phyloP scores from a whole-genome alignment of 2,888 invertebrate species.

The Drosophila maculinotata region DNA sequence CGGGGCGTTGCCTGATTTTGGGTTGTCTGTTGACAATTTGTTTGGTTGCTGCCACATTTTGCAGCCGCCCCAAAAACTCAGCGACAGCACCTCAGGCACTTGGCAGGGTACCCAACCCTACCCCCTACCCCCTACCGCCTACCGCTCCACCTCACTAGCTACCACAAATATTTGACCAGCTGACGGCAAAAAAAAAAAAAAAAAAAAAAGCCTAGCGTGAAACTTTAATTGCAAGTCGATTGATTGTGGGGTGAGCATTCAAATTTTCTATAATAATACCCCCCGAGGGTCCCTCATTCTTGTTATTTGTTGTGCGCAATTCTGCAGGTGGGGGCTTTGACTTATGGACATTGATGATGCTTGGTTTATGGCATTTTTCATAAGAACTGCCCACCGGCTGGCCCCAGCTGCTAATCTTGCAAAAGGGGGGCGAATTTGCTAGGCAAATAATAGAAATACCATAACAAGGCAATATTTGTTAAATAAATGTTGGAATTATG shows the following conservation, averaged over 20 bases:
- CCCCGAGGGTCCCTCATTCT: not conserved
- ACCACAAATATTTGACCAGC: conserved; percentile 53
- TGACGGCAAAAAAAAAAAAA: no score
- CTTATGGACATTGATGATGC: conserved; percentile 34
- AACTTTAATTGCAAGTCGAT: conserved; percentile 48
- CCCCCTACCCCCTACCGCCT: not conserved
- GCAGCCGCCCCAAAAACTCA: conserved; percentile 66
- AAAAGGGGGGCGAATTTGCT: conserved; percentile 8
- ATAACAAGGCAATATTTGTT: conserved; percentile 31
- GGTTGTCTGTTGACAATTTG: conserved; percentile 64
- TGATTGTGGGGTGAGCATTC: conserved; percentile 56
- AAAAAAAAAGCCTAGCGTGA: conserved; percentile 17
- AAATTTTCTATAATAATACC: conserved; percentile 50
- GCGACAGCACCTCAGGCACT: conserved; percentile 43
- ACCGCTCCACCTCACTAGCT: no score
- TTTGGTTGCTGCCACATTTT: conserved; percentile 46
- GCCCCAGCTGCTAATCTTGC: conserved; percentile 36
- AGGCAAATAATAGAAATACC: conserved; percentile 29
- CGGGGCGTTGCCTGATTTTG: conserved; percentile 59
- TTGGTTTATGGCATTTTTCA: conserved; percentile 30
- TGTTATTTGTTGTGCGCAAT: no score
- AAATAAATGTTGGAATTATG: not conserved
- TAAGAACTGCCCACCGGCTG: conserved; percentile 32
- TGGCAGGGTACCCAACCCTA: conserved; percentile 2
- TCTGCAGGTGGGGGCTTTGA: conserved; percentile 56